Base-by-base conservation (phyloP, 2,888 invertebrate genomes). In the Caenorhabditis sp. region DNA sequence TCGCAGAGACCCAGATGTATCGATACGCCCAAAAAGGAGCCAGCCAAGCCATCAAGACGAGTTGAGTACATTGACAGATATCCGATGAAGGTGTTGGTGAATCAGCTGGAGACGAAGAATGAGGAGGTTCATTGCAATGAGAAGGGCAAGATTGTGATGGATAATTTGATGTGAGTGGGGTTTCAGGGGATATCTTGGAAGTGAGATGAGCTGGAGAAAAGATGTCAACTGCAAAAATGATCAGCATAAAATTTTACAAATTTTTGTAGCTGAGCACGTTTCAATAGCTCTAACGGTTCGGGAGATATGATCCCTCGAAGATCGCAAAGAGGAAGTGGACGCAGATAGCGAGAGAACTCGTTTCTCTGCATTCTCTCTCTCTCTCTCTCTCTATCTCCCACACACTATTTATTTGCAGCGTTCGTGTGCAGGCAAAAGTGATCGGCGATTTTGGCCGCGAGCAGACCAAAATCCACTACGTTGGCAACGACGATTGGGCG, bases 161-260 rank as follows among this genome's bases (percentile, higher is more conserved):
- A n/a, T 19, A n/a, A 19, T 38, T 10, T 51, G 19, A 6, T 22
- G 68, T 68, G 54, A 68, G 68, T 68, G 31, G 3, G 19, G 12
- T n/a, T 44, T 3, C 14, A 14, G 8, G 12, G 4, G 14, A 16
- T 47, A 47, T 16, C 47, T 47, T 19, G 19, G 7, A 7, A n/a
- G 7, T 1, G 1, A 1, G 47, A 1, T n/a, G 2, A 47, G 47
- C 47, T n/a, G n/a, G n/a, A 3, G n/a, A 16, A 19, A 47, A 19
- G 8, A 19, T n/a, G n/a, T 47, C 0, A 47, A 47, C 5, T 47
- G 19, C 2, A 19, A 47, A 47, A 47, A 19, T 47, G 19, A 6
- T 1, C 7, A 19, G 7, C 8, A 47, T 47, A 12, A 1, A 47
- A 47, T 47, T 47, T 44, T n/a, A 14, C 5, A 44, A 3, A 14